Conservation (phyloP, 2,797 vertebrate genomes). For the Myiotriccus ornatus region DNA sequence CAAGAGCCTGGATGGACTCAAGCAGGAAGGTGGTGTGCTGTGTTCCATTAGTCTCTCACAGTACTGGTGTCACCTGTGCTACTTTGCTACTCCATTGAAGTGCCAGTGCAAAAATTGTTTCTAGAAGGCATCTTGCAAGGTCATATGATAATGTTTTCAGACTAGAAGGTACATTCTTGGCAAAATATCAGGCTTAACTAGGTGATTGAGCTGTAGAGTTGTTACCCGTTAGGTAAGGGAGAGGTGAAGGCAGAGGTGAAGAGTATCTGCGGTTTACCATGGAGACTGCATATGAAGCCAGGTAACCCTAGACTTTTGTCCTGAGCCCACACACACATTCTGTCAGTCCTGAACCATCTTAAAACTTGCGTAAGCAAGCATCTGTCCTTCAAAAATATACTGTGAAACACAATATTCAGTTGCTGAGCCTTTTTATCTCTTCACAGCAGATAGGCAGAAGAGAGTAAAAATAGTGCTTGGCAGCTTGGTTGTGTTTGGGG, state of each 20-base stretch:
- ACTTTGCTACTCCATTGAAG: not conserved
- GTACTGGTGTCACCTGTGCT: not conserved
- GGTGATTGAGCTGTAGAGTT: not conserved
- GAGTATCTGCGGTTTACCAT: not conserved
- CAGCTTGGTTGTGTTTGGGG: not conserved
- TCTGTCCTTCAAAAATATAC: conserved; percentile 11
- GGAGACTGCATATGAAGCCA: not conserved
- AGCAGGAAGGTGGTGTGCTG: not conserved
- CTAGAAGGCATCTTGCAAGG: not conserved
- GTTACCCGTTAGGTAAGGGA: not conserved
- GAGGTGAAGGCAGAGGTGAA: not conserved
- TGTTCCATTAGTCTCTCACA: not conserved
- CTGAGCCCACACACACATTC: not conserved
- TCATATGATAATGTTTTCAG: not conserved
- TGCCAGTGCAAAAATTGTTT: not conserved
- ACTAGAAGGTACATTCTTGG: not conserved
- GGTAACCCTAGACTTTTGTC: not conserved
- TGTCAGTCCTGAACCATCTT: not conserved
- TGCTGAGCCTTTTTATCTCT: conserved; percentile 34
- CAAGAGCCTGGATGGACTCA: not conserved
- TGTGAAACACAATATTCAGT: conserved; percentile 10
- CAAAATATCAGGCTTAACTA: not conserved
- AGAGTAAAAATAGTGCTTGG: conserved; percentile 42
- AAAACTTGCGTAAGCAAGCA: not conserved
- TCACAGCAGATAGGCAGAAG: conserved; percentile 8